A percentile compares a stretch with the other conserved stretches of the same genome.
These are phyloP conservation scores for Palythoa heliodiscus DNA, from an alignment of 92 coral and sea anemone species.

Conservation along the genomic window DNA sequence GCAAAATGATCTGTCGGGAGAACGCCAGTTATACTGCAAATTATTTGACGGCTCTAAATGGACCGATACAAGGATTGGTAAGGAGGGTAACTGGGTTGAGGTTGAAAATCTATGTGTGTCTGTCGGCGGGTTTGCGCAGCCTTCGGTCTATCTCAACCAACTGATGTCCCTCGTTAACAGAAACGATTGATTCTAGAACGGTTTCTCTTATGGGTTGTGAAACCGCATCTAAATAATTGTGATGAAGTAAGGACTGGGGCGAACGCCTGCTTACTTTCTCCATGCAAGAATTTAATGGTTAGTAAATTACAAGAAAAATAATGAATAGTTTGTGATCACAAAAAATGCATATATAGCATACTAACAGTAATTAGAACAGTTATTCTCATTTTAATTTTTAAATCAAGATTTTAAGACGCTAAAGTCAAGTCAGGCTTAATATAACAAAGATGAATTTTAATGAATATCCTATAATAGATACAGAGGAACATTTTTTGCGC, in stretches of 20 bases:
- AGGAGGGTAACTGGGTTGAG: constrained; percentile 50
- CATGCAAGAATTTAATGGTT: constrained; percentile 44
- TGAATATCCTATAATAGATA: constrained; percentile 1
- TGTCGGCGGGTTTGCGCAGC: constrained; percentile 47
- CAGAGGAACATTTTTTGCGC: neutral
- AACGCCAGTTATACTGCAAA: constrained; percentile 43
- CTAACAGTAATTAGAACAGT: neutral
- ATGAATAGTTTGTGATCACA: constrained; percentile 28
- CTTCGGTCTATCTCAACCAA: constrained; percentile 49
- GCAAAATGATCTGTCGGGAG: constrained; percentile 47
- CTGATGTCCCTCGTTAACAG: constrained; percentile 52
- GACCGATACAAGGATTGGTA: constrained; percentile 44
- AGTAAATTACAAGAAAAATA: constrained; percentile 31
- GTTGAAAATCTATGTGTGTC: constrained; percentile 48
- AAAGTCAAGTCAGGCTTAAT: neutral
- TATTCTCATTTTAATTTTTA: neutral
- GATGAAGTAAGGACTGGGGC: constrained; percentile 53
- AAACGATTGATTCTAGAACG: constrained; percentile 46
- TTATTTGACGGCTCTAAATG: constrained; percentile 43
- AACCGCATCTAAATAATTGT: constrained; percentile 48
- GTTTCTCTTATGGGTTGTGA: constrained; percentile 49
- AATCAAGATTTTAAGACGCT: constrained; percentile 3
- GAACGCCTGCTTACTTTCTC: constrained; percentile 36
- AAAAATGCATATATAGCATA: constrained; percentile 4
- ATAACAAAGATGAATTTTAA: neutral